Evolutionary conservation across 2,888 invertebrate species (phyloP), one percentile per base, ranked within the genome.

Genomic region (Caenorhabditis parvicauda): DNA sequence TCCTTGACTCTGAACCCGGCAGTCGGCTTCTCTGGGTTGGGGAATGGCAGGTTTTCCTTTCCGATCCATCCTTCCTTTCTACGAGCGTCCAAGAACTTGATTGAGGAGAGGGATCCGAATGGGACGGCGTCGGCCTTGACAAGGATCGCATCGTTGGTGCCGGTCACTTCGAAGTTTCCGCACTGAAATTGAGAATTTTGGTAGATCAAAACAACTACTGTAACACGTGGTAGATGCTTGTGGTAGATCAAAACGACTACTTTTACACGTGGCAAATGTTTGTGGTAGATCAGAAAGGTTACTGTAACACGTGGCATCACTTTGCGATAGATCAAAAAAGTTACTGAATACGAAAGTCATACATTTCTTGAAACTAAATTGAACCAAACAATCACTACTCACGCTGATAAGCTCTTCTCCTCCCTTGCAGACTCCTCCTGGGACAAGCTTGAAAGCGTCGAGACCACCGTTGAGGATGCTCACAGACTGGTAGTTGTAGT

Each of bases 391-490:
- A n/a, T n/a, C n/a, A n/a, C n/a, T n/a, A n/a, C n/a, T 54, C 60
- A 61, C 56, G 45, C 49, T 53, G n/a, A n/a, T n/a, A n/a, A n/a
- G n/a, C n/a, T n/a, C n/a, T n/a, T 32, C 35, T 29, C 57, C 62
- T 4, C 62, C 62, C 12, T 41, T 35, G 32, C 57, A 54, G 24
- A 62, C 62, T 28, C 57, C 62, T 39, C 62, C 62, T 27, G 55
- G 57, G 2, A 49, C 51, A 1, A 57, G 39, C 37, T 62, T 62
- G 51, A 57, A 71, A 4, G 68, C 67, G n/a, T 70, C 73, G 19
- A 75, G 52, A 21, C 73, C 75, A 12, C 75, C 73, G 32, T 74
- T 68, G 43, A 74, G 35, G 17, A 62, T 54, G 27, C 51, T 51
- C 22, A 62, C 44, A 7, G 25, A 38, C 12, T 65, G 59, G 55